phyloP scores from a whole-genome alignment of 2,797 vertebrate species.

The Cyclura pinguis region DNA sequence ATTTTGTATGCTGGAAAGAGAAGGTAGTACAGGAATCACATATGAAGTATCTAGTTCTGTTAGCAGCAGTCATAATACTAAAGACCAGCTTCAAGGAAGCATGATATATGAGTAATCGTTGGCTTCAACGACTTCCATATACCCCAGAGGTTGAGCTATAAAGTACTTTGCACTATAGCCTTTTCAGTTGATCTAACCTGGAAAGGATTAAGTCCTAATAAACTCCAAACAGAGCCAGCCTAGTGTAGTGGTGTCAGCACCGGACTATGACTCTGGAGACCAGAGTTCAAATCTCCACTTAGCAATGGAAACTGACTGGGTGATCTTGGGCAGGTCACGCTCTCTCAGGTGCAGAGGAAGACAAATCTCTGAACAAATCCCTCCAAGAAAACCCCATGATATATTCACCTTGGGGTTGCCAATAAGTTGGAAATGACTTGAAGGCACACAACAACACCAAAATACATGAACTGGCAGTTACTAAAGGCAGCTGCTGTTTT shows the following conservation, averaged over 20 bases:
- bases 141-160: not conserved
- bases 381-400: no score
- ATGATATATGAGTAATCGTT: not conserved
- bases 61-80: not conserved
- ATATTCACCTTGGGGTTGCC: no score
- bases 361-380: no score
- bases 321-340: no score
- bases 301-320: no score
- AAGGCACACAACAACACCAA: not conserved
- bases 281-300: no score
- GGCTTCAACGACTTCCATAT: not conserved
- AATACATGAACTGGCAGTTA: not conserved
- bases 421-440: no score
- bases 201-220: not conserved
- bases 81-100: not conserved
- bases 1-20: not conserved
- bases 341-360: no score
- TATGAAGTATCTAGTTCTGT: not conserved
- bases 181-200: not conserved
- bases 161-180: not conserved
- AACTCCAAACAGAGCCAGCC: not conserved
- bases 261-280: no score
- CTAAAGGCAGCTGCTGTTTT: not conserved
- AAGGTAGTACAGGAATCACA: not conserved
- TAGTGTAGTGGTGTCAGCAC: no score